Base-by-base conservation (phyloP, 64 coral and sea anemone genomes). In the Stylophora pistillata region DNA sequence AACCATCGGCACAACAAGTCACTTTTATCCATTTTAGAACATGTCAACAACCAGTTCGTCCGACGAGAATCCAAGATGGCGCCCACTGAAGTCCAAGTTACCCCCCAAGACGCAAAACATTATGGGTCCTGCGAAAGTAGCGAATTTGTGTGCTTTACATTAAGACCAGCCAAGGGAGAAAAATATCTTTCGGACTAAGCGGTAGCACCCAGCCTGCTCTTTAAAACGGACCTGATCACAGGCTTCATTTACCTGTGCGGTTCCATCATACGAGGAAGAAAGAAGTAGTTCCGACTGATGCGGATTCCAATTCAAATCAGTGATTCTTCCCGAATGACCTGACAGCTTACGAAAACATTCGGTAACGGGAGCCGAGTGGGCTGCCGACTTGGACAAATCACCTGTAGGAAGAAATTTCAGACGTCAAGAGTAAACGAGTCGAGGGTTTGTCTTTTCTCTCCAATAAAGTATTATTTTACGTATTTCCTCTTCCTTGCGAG, bases 201-300 rank as follows among this genome's bases (percentile, higher is more conserved):
- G 13, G 34, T 18, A 9, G 33, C 16, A 23, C 31, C 37, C 3
- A 47, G 28, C 6, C 64, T 28, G 23, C 21, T 60, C 16, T 18
- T 58, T 20, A 6, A 57, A 21, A 57, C 30, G 3, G 13, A 47
- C 73, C 10, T 10, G 16, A 20, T 17, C 23, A 23, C 30, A 41
- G 47, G 37, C 27, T 56, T 30, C 15, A 27, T 56, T 17, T 88
- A 98, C 96, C 89, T 98, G 93, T 13, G 93, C 96, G 2, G 96
- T 94, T 25, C 96, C 96, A 90, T 98, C 96, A 32, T 98, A 98
- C 3, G 96, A 98, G 20, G 74, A 88, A 16, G 96, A 94, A 0
- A 92, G 86, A 2, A 98, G 80, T 57, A 92, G 73, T 30, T 92
- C 86, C 55, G 71, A 70, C 13, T 89, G 84, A 85, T 98, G 96